Evolutionary conservation across 2,113 vertebrate species (phyloP).

Genomic region (Onychorhynchus coronatus): DNA sequence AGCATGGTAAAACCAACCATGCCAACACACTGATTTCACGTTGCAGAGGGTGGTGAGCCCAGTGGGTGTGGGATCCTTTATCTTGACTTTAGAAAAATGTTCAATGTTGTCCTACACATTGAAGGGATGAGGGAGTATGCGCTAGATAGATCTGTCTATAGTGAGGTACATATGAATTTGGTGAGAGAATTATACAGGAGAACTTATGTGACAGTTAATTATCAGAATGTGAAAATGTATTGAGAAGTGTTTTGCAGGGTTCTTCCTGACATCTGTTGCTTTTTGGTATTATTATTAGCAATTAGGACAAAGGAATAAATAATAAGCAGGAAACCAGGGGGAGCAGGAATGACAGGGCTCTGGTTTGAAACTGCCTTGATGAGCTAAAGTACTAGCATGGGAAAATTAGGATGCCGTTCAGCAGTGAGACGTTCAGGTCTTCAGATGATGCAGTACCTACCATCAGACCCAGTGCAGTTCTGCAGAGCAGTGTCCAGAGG

Average conservation of each 20-base stretch:
- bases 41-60: neutral
- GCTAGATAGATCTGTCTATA: neutral
- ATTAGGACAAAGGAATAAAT: neutral
- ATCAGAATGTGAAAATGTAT: neutral
- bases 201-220: neutral
- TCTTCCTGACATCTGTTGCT: neutral
- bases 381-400: neutral
- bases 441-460: neutral
- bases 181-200: neutral
- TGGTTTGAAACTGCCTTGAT: neutral
- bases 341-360: neutral
- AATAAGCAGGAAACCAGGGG: neutral
- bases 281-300: neutral
- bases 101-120: neutral
- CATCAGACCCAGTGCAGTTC: neutral
- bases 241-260: neutral
- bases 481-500: neutral
- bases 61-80: neutral
- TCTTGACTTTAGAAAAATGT: neutral
- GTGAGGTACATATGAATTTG: neutral
- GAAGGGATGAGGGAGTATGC: neutral
- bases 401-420: neutral
- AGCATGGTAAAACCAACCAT: neutral
- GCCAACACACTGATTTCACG: neutral
- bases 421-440: neutral